Evolutionary conservation across 1,140 invertebrate species (phyloP), one percentile per base, ranked within the genome.

Genomic region (Melanaphis sacchari): DNA sequence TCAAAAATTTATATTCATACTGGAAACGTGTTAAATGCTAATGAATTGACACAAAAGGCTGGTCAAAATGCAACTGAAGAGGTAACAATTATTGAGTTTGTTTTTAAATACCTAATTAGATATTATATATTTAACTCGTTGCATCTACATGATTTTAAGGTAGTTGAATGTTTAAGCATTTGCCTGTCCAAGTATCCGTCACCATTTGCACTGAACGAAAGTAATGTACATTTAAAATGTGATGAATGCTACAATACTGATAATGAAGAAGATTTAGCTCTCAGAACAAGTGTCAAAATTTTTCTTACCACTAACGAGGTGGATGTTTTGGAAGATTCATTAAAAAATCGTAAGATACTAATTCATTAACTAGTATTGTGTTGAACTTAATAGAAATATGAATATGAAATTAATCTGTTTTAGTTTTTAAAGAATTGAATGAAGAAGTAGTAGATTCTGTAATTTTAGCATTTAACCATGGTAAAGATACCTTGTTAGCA

Each of bases 1-100:
- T 93, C 94, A 11, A 95, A 95, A 93, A 94, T 95, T 54, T 94
- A 96, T 91, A 96, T 98, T 93, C 97, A 98, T 94, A 98, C 98
- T 59, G 98, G 98, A 93, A 98, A 99, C 95, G 97, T 98, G 94
- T 96, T 98, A 54, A 97, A 96, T 94, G 96, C 98, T 93, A 97
- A 97, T 95, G 97, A 98, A 94, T 96, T 98, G 38, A 98, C 97
- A 94, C 97, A 97, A 95, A 98, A 98, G 95, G 97, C 97, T 91
- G 97, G 97, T 94, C 97, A 98, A 95, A 97, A 96, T 95, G 96
- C 98, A 41, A 97, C 97, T 85, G 97, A 98, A 95, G 98, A 99
- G 96, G 98, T 98, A 95, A 95, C 94, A 82, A 18, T 52, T 66
- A 59, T 54, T 43, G 9, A 88, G 15, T 87, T 87, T 87, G 1